Evolutionary conservation across 2,797 vertebrate species (phyloP).

Genomic region (Hydrophis major): DNA sequence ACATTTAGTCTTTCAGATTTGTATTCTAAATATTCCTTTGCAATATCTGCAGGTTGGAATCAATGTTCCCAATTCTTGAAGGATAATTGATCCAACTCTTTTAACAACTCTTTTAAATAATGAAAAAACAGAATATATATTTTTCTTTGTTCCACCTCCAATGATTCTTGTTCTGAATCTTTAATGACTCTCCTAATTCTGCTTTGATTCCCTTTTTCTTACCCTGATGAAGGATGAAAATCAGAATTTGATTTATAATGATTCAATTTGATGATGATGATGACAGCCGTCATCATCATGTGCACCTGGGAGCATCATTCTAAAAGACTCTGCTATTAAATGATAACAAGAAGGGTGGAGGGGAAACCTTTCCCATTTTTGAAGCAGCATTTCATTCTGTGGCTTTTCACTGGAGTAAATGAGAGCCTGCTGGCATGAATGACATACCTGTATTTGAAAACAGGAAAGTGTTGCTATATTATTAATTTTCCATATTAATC

Average conservation of each 20-base stretch:
- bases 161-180: background rate
- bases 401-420: slow-evolving; percentile 4
- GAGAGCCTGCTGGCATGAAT: slow-evolving; percentile 13
- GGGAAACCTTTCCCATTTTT: slow-evolving; percentile 6
- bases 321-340: background rate
- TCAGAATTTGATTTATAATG: slow-evolving; percentile 1
- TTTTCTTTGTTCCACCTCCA: background rate
- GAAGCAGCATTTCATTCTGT: background rate
- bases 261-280: background rate
- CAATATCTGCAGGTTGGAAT: background rate
- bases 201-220: background rate
- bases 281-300: background rate
- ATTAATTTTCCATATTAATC: background rate
- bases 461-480: background rate
- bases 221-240: background rate
- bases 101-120: background rate
- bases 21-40: background rate
- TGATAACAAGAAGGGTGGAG: background rate
- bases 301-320: background rate
- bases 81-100: background rate
- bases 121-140: background rate
- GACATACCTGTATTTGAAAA: slow-evolving; percentile 9
- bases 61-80: background rate
- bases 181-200: background rate
- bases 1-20: background rate